Base-by-base conservation (phyloP, 2,113 vertebrate genomes). In the Atractosteus spatula region DNA sequence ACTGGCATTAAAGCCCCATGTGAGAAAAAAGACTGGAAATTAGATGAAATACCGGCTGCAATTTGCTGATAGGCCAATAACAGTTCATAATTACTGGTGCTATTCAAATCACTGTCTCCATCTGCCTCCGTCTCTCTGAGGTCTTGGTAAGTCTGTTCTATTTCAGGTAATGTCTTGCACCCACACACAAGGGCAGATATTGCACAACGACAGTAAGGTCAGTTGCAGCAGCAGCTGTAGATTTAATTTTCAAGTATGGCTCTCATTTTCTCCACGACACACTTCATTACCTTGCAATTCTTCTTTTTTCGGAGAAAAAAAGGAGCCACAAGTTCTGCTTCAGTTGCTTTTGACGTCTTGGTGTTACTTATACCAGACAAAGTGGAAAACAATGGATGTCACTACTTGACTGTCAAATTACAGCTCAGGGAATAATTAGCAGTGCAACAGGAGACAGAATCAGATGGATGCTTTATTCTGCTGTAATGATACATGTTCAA, bases 271-370 rank as follows among this genome's bases (percentile, higher is more conserved):
- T 75, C 42, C 8, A 68, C 79, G 77, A 55, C 78, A 80, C 79
- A 82, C 79, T 80, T 78, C 71, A 81, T 84, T 82, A 78, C 44
- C 55, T 74, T 71, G 67, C 2, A 51, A 65, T 64, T 77, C 55
- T 10, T 51, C 7, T 66, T 16, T 68, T 57, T 68, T 70, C 1
- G 12, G 56, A 59, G 13, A 13, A 4, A 59, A 12, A 59, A 14
- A n/a, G 56, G 56, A 59, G 56, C 13, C 44, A 4, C 3, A 43
- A n/a, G 70, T 71, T 71, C 0, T 13, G 42, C n/a, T 43, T 62
- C 55, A 41, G 41, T n/a, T 7, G 11, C 55, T 29, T 11, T 55
- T 41, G 29, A 29, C 16, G 47, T 68, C 66, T 29, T n/a, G 0
- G 66, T 41, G 47, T 68, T 68, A 68, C 45, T 68, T 51, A 54